Evolutionary conservation across 2,797 vertebrate species (phyloP).

Genomic region (Xenops minutus): DNA sequence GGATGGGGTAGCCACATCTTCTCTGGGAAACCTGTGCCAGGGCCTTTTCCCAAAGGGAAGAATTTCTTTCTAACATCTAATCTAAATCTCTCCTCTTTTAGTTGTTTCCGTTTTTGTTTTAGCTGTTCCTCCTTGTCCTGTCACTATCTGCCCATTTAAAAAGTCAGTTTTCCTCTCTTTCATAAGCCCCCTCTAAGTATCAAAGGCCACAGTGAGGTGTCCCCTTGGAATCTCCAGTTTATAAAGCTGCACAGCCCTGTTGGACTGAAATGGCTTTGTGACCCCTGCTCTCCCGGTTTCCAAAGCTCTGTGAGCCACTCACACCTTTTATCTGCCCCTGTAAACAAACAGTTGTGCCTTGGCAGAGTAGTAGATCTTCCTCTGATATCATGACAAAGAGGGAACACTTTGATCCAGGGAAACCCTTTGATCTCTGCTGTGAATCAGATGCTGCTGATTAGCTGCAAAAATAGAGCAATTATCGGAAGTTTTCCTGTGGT

Average conservation of each 20-base stretch:
- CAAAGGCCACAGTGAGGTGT: background rate
- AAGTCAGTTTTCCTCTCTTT: background rate
- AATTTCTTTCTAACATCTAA: background rate
- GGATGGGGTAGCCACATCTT: background rate
- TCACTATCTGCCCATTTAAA: background rate
- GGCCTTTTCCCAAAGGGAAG: rapidly evolving
- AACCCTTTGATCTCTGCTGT: constrained; percentile 8
- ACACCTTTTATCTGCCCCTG: background rate
- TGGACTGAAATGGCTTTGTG: background rate
- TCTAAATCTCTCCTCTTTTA: too few species aligned
- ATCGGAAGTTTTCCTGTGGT: background rate
- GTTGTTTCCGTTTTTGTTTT: too few species aligned
- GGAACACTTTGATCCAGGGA: constrained; percentile 14
- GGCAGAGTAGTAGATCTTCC: background rate
- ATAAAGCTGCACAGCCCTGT: background rate
- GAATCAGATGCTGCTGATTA: constrained; percentile 20
- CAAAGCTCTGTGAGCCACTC: background rate
- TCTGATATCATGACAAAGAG: constrained; percentile 4
- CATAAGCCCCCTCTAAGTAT: background rate
- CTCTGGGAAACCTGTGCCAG: background rate
- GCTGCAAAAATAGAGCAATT: constrained; percentile 36
- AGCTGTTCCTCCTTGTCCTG: background rate
- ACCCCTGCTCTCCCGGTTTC: background rate
- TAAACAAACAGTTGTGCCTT: background rate
- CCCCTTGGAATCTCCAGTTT: too few species aligned